Evolutionary conservation across 2,888 invertebrate species (phyloP).

Genomic region (Diplolepis rosae): DNA sequence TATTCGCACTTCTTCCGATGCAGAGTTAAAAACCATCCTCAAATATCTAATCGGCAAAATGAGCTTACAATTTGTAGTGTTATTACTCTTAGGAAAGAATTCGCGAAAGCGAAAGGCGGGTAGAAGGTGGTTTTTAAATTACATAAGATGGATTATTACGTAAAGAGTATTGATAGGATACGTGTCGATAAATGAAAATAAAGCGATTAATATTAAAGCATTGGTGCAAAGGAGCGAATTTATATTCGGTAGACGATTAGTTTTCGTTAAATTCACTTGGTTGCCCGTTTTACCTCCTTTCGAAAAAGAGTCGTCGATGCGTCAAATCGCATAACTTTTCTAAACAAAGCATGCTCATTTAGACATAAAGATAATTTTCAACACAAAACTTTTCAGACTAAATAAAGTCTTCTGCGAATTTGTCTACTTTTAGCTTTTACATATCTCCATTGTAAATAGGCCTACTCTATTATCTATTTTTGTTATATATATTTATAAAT

Average conservation of each 20-base stretch:
- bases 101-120: neutral
- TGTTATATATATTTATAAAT: slow-evolving; percentile 66
- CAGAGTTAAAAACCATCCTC: neutral
- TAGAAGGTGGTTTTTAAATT: slow-evolving; percentile 32
- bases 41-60: slow-evolving; percentile 22
- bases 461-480: slow-evolving; percentile 68
- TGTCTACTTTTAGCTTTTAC: slow-evolving; percentile 60
- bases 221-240: neutral
- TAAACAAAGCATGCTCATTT: slow-evolving; percentile 26
- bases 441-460: slow-evolving; percentile 68
- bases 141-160: slow-evolving; percentile 19
- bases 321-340: slow-evolving; percentile 1
- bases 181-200: neutral
- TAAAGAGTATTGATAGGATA: slow-evolving; percentile 22
- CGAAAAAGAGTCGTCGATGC: neutral
- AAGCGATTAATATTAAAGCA: neutral
- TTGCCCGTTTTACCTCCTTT: neutral
- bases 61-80: slow-evolving; percentile 30
- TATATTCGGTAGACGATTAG: neutral
- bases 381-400: slow-evolving; percentile 21
- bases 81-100: slow-evolving; percentile 21
- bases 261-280: neutral
- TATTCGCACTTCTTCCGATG: neutral
- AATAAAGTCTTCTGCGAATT: neutral
- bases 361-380: slow-evolving; percentile 13